Evolutionary conservation across 2,888 invertebrate species (phyloP).

Genomic region (Tipula lateralis): DNA sequence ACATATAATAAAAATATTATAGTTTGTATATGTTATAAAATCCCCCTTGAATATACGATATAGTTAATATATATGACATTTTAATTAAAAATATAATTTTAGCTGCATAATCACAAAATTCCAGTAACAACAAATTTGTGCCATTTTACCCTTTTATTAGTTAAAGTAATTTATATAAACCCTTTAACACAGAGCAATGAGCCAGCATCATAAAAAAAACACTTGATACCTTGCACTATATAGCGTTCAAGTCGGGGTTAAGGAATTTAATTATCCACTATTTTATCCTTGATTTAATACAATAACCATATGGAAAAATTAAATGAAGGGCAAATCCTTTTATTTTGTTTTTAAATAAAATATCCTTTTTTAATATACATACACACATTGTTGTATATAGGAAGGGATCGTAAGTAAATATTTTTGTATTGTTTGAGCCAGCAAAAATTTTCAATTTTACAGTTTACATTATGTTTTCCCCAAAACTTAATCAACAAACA

Average conservation of each 20-base stretch:
- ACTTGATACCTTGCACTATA: not conserved
- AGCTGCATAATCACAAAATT: not conserved
- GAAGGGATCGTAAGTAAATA: not conserved
- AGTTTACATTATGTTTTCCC: not conserved
- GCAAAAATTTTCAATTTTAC: not conserved
- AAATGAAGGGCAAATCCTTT: not conserved
- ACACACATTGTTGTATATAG: not conserved
- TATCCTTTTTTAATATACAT: not conserved
- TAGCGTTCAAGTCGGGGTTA: not conserved
- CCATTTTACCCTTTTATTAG: not conserved
- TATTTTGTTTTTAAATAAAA: not conserved
- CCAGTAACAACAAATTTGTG: not conserved
- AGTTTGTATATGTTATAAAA: not conserved
- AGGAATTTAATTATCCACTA: slow-evolving; percentile 9
- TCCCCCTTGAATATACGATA: not conserved
- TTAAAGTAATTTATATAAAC: not conserved
- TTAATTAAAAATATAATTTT: not conserved
- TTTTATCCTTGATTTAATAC: slow-evolving; percentile 11
- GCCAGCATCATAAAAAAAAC: not conserved
- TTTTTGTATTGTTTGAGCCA: not conserved
- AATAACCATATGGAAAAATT: not conserved
- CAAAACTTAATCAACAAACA: not conserved
- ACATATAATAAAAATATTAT: not conserved
- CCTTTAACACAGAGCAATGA: not conserved
- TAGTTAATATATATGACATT: not conserved